Evolutionary conservation across 30 jellyfish, hydroid and myxozoan species (phyloP), one percentile per base, ranked within the genome.

Genomic region (Rhopilema esculentum): DNA sequence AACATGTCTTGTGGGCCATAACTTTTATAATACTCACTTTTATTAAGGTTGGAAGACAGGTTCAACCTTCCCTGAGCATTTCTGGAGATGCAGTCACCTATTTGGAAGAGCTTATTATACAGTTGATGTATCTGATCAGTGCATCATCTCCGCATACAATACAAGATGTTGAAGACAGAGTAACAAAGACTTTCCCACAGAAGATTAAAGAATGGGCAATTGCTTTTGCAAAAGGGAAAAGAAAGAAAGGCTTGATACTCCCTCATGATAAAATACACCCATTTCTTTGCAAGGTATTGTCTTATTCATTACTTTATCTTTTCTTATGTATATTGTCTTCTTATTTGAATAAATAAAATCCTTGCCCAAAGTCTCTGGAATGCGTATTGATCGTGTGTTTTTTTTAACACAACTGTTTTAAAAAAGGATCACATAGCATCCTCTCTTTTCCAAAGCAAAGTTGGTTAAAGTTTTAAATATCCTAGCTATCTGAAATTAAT

Each of bases 151-250:
- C 99, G 19, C 92, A 86, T 33, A 61, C 97, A 27, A 75, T 94
- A 7, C 57, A 62, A 17, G 99, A 94, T 89, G 97, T 94, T 12
- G 93, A 94, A 71, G 97, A 89, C 70, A 73, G 96, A 53, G 91
- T 94, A 16, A 88, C 69, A 40, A 94, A 84, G 29, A 86, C 96
- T 62, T 94, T 94, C 66, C 99, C 99, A 25, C 95, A 69, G 22
- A 97, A 94, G 79, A 85, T 94, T 52, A 85, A 81, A 40, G 99
- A 89, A 52, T 94, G 99, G 99, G 97, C 99, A 1, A 79, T 94
- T 27, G 92, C 68, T 18, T 85, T 94, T 84, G 99, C 99, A 52
- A 91, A 94, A 76, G 97, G 97, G 62, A 94, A 94, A 65, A 61
- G 85, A 49, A 94, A 94, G 88, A 94, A 89, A 66, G 88, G 97